phyloP scores from a whole-genome alignment of 2,797 vertebrate genomes.

The Lophotriccus pileatus region DNA sequence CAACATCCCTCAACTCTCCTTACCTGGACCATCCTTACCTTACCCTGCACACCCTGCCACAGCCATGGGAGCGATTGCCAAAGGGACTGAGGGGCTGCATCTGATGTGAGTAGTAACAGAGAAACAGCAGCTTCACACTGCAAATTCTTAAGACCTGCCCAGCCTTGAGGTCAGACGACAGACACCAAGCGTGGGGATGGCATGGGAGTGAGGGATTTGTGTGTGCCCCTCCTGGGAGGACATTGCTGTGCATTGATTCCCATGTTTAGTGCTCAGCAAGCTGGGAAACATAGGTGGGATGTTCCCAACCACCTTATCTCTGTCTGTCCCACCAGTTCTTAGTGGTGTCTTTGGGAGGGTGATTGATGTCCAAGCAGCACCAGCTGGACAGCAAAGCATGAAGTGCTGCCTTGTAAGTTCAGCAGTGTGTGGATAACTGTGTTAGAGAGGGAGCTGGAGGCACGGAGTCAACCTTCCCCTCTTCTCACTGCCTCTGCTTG shows the following conservation, averaged over 20 bases:
- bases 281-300: not conserved
- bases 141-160: not conserved
- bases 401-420: not conserved
- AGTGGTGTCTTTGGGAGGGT: not conserved
- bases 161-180: not conserved
- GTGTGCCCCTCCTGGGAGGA: not conserved
- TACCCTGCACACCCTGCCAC: not conserved
- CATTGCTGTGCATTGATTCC: not conserved
- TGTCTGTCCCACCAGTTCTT: not conserved
- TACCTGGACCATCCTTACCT: not conserved
- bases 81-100: not conserved
- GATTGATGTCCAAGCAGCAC: not conserved
- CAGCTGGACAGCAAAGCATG: not conserved
- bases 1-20: not conserved
- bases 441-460: not conserved
- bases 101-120: not conserved
- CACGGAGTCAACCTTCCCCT: not conserved
- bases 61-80: fast-evolving
- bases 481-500: not conserved
- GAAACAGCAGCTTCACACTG: not conserved
- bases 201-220: fast-evolving
- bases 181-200: not conserved
- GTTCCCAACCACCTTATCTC: fast-evolving
- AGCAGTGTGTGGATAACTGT: not conserved
- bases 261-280: fast-evolving